Base-by-base conservation (phyloP, 2,113 vertebrate species). In the Brienomyrus longianalis region DNA sequence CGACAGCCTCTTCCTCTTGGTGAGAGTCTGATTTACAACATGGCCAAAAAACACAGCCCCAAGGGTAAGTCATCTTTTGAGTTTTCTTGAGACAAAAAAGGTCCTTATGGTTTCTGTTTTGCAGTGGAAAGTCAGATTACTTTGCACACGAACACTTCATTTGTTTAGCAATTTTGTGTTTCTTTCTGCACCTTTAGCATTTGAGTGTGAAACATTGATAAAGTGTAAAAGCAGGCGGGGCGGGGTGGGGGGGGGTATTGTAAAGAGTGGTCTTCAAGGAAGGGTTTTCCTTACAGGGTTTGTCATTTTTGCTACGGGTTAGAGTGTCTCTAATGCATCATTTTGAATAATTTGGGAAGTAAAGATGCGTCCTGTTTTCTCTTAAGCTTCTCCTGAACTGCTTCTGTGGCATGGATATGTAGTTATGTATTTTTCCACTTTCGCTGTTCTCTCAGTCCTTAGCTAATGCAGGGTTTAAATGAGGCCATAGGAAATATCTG, bases 21-120 rank as follows among this genome's bases (percentile, higher is more conserved):
- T 66, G 52, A 10, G 21, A 88, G 15, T 45, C 87, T 43, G 59
- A 62, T 27, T 54, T 80, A 52, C 88, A 92, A 88, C 88, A 96
- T 96, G 96, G 95, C 96, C 11, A 96, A 95, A 94, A 96, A 94
- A 91, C 95, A 95, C 93, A 93, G 93, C 91, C 94, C 93, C n/a
- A 96, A 92, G 90, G 96, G 96, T 96, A 91, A 66, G 95, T 91
- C 17, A 15, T 35, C 39, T 83, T 39, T 45, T 51, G 10, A 39
- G 4, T 47, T 0, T 27, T 87, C 23, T 66, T 48, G 23, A 84
- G 23, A 7, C 39, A 84, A 48, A n/a, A 45, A 84, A 84, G 23
- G 43, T n/a, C 3, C 45, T 84, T 39, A 54, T 31, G 23, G 19
- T 87, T 35, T 15, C 85, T 54, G 85, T 50, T 51, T 86, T 86